A percentile compares a stretch with the other conserved stretches of the same genome.
These are phyloP conservation scores for Notodonta dromedarius DNA, from an alignment of 2,888 invertebrate species.

Conservation along the genomic window DNA sequence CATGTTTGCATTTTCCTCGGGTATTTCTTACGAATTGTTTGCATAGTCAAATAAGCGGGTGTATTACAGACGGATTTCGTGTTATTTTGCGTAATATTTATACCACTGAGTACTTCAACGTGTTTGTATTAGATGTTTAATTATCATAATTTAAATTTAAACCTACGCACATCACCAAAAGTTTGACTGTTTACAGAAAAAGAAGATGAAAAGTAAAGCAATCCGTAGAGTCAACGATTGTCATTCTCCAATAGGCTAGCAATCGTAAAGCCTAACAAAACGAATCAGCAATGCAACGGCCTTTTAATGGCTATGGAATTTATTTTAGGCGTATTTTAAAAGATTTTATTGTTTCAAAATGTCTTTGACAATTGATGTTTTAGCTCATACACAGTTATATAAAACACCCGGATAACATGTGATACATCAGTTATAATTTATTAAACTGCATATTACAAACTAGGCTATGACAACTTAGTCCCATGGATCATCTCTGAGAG, in stretches of 20 bases:
- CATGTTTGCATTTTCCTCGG: neutral
- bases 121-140: neutral
- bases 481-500: too few species aligned
- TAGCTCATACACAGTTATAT: too few species aligned
- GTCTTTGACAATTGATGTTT: too few species aligned
- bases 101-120: neutral
- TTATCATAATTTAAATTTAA: neutral
- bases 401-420: too few species aligned
- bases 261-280: neutral
- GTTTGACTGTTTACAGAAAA: too few species aligned
- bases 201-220: too few species aligned
- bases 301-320: neutral
- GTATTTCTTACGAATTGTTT: neutral
- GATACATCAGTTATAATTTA: too few species aligned
- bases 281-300: neutral
- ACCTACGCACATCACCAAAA: neutral
- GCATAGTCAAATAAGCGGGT: constrained; percentile 1
- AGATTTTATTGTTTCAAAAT: neutral
- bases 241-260: too few species aligned
- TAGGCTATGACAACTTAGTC: too few species aligned
- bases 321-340: neutral
- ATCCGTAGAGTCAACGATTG: too few species aligned
- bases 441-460: too few species aligned
- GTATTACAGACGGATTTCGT: constrained; percentile 1
- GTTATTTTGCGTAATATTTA: neutral